Conservation (phyloP, 2,888 invertebrate genomes). For the Folsomia manolachei region DNA sequence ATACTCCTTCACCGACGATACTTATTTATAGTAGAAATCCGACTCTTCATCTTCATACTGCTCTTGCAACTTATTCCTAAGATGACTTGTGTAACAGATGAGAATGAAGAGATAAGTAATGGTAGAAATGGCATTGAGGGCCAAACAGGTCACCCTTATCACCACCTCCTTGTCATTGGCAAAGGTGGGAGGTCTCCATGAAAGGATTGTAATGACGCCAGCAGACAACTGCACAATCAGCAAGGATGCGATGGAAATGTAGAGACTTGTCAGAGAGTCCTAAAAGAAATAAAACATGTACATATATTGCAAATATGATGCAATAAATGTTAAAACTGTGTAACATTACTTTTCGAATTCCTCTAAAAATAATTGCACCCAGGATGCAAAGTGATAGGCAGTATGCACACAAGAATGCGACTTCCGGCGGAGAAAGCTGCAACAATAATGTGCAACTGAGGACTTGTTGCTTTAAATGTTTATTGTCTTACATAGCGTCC, state of each 20-base stretch:
- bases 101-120: conserved; percentile 29
- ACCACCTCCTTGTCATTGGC: conserved; percentile 18
- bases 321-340: background rate
- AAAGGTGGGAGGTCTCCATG: conserved; percentile 27
- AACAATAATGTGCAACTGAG: background rate
- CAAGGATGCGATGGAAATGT: conserved; percentile 25
- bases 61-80: conserved; percentile 24
- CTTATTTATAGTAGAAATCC: conserved; percentile 20
- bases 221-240: conserved; percentile 26
- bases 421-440: conserved; percentile 27
- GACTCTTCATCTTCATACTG: conserved; percentile 27
- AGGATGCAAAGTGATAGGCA: conserved; percentile 28
- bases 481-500: conserved; percentile 26
- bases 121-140: conserved; percentile 28
- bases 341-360: conserved; percentile 27
- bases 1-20: no score
- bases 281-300: background rate
- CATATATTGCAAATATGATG: background rate
- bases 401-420: conserved; percentile 30
- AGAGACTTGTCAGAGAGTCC: conserved; percentile 29
- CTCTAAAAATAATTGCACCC: conserved; percentile 29
- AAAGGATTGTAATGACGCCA: conserved; percentile 27
- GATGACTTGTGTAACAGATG: conserved; percentile 27
- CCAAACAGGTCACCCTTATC: conserved; percentile 26
- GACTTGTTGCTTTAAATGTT: background rate